These are phyloP conservation scores for Eupsilia transversa DNA, from an alignment of 2,888 invertebrate species.

Conservation along the genomic window DNA sequence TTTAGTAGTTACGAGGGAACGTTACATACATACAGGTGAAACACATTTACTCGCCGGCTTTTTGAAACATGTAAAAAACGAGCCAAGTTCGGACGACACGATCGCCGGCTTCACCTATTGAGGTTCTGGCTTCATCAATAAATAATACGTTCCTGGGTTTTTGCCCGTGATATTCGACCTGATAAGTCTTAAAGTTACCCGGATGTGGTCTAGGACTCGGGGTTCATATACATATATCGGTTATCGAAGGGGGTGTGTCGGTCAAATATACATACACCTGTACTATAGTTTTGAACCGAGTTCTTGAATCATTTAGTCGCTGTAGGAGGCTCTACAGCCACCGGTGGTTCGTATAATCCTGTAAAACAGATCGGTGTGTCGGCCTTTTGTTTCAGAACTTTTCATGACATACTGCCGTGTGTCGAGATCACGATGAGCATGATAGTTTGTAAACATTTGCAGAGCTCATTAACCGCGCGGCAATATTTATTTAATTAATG, in stretches of 20 bases:
- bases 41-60: too few relatives aligned
- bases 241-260: neutral
- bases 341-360: neutral
- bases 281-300: neutral
- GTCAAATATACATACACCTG: neutral
- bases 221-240: neutral
- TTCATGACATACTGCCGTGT: neutral
- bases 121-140: neutral
- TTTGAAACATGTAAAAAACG: too few relatives aligned
- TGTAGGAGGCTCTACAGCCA: neutral
- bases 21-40: too few relatives aligned
- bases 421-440: conserved; percentile 11
- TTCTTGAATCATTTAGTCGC: neutral
- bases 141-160: neutral
- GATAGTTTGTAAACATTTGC: conserved; percentile 33
- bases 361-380: neutral
- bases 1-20: too few relatives aligned
- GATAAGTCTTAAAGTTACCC: neutral
- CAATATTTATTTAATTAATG: conserved; percentile 38
- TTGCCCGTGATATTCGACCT: too few relatives aligned
- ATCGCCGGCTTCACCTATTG: neutral
- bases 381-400: neutral
- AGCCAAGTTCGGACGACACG: neutral
- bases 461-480: conserved; percentile 27
- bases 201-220: neutral